Conservation (phyloP, 2,113 vertebrate species). For the Gallinago jamesoni region DNA sequence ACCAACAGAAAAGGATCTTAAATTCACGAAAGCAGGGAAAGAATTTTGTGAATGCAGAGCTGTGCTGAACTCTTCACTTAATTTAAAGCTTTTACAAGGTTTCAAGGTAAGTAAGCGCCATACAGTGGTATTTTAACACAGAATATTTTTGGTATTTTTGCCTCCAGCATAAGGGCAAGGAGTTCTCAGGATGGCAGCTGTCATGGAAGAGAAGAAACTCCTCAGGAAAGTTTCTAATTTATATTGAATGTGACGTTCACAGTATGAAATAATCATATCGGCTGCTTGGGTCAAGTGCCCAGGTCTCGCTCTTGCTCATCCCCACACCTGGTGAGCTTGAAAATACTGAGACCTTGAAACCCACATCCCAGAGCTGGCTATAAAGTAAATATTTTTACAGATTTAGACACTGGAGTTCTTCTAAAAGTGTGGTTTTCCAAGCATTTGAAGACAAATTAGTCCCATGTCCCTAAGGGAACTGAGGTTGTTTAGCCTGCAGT, state of each 20-base stretch:
- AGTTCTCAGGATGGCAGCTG: neutral
- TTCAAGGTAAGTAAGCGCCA: neutral
- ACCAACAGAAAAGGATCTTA: neutral
- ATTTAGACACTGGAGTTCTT: neutral
- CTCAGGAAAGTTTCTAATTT: neutral
- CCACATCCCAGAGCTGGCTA: neutral
- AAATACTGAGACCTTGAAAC: neutral
- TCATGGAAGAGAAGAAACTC: neutral
- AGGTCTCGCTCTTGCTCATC: neutral
- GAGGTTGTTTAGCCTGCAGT: neutral
- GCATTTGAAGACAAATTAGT: neutral
- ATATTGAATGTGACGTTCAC: neutral
- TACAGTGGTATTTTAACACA: fast-evolving
- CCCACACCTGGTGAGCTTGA: neutral
- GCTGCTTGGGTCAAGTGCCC: neutral
- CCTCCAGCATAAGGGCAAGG: neutral
- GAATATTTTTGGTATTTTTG: neutral
- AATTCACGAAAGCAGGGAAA: neutral
- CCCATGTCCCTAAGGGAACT: neutral
- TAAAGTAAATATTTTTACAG: neutral
- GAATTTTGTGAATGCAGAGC: neutral
- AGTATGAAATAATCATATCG: neutral
- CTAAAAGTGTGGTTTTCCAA: neutral
- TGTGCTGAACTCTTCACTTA: neutral
- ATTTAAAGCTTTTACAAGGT: neutral